Evolutionary conservation across 1,140 invertebrate genomes (phyloP).

Genomic region (Asobara japonica): DNA sequence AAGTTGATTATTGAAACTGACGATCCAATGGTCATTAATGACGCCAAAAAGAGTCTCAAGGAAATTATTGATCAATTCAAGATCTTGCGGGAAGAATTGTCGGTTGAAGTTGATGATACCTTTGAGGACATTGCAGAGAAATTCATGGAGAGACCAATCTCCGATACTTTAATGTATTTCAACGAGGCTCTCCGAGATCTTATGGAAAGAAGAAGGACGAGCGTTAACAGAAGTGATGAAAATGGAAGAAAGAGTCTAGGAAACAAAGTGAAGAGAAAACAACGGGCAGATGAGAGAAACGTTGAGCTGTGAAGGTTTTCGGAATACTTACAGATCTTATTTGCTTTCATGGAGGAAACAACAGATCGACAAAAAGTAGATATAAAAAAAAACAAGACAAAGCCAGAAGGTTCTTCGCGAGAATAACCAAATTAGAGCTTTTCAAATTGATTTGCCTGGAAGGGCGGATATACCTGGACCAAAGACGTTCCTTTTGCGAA

Average conservation of each 20-base stretch:
- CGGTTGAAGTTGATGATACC: constrained; percentile 54
- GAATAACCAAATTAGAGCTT: too few relatives aligned
- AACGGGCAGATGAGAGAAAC: neutral
- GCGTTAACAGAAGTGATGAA: neutral
- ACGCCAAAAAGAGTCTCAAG: constrained; percentile 55
- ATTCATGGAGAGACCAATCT: constrained; percentile 56
- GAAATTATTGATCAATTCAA: constrained; percentile 62
- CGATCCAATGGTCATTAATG: constrained; percentile 35
- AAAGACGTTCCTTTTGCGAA: too few relatives aligned
- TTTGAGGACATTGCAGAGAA: constrained; percentile 56
- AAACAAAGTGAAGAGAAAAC: constrained; percentile 9
- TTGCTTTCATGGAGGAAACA: neutral
- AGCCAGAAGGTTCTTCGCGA: too few relatives aligned
- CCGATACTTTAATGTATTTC: constrained; percentile 57
- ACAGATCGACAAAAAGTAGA: neutral
- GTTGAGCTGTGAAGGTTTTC: neutral
- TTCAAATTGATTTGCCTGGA: too few relatives aligned
- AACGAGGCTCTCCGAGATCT: constrained; percentile 59
- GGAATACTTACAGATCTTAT: neutral
- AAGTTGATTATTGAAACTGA: constrained; percentile 29
- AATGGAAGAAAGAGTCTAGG: constrained; percentile 24
- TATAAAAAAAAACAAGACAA: too few relatives aligned
- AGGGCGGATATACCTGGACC: too few relatives aligned
- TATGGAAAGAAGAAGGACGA: constrained; percentile 50
- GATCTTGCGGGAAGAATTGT: constrained; percentile 55